Evolutionary conservation across 1,140 invertebrate species (phyloP), one percentile per base, ranked within the genome.

Genomic region (Drosophila novamexicana): DNA sequence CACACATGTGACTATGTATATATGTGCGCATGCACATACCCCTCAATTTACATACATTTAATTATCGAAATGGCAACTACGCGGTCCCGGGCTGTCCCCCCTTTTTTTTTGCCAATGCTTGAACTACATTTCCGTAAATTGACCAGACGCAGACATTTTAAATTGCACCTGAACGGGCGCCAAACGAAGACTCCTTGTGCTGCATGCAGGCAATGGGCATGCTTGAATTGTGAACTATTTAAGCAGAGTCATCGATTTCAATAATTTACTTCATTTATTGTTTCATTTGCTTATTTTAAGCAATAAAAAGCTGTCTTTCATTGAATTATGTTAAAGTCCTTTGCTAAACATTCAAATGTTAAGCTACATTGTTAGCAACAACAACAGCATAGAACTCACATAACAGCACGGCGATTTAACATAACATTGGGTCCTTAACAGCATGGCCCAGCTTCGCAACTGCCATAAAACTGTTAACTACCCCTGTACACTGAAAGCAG

Each of bases 51-150:
- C 83, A 83, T 63, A 75, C 80, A 88, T 88, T 88, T 88, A 88
- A 86, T 86, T 86, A 86, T 88, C 82, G 79, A 86, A 86, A 86
- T 86, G 82, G 83, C 83, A 82, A 70, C 56, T 45, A 50, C 37
- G 44, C 56, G 50, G n/a, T 49, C 34, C 56, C 39, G 37, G 18
- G 52, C 18, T 44, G 3, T 36, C 29, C 56, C 40, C 40, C 45
- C 34, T 49, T 62, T 45, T 36, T 22, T 66, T 29, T 47, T 64
- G 40, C 37, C 61, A 45, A 50, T 58, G 74, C 73, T 83, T 84
- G 61, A 72, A 76, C 77, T 79, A 84, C 73, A 83, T 83, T 80
- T 73, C 77, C 54, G 73, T 72, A 77, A 76, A 84, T 84, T 77
- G 81, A 69, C 64, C 81, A 80, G 76, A 84, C 75, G 50, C 56